Base-by-base conservation (phyloP, 2,797 vertebrate species). In the Todus mexicanus region DNA sequence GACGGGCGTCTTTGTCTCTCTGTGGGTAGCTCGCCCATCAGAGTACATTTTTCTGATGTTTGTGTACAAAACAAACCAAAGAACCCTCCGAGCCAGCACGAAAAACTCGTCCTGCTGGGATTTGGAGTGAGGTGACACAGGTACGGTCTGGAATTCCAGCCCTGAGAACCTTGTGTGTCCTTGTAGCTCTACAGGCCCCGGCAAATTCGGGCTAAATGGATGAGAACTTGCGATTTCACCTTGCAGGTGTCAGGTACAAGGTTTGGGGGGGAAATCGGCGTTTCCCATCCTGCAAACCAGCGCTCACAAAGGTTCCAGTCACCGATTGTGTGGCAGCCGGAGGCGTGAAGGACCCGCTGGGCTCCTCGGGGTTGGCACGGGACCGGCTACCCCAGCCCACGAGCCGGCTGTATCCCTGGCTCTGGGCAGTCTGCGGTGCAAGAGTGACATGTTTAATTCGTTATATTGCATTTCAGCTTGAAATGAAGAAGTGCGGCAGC, bases 101-200 rank as follows among this genome's bases (percentile, higher is more conserved):
- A 31, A 54, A 21, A 47, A 7, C 56, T 48, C 5, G 1, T 72
- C 59, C 37, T 4, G 1, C 21, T 31, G 38, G 50, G 77, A 15
- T 35, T 56, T 12, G 27, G 65, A 22, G 35, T 14, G 8, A 33
- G 64, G 8, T 3, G 11, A n/a, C n/a, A 1, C 37, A 43, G 78
- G 71, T 66, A 15, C 12, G 1, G 54, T 31, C 63, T 65, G 42
- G 42, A 37, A 35, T 11, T n/a, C 23, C 2, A 3, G 59, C 64
- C 1, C 0, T 4, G 3, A 1, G 3, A 12, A 11, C 1, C 1
- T 0, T 7, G 59, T 7, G 50, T 6, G 2, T 63, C 40, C 37
- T 27, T 1, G 1, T 13, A 47, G 57, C 76, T 63, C 27, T 14
- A 0, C 53, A 10, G n/a, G n/a, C 22, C n/a, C 5, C 78, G 29